phyloP scores from a whole-genome alignment of 2,888 invertebrate species.

The Agrochola lota region DNA sequence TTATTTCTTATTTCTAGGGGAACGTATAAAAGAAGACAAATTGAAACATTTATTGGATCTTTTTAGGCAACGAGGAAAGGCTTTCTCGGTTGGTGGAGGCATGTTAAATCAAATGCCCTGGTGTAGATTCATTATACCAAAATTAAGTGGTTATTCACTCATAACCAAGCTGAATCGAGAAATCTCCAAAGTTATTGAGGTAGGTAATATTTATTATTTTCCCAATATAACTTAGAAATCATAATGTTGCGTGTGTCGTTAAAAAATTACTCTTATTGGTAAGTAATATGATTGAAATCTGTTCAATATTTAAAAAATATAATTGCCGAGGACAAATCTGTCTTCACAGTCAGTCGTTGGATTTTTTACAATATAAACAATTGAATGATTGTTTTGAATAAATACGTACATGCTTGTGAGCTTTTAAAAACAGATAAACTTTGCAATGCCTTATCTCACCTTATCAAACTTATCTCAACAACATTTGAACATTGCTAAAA shows the following conservation, averaged over 20 bases:
- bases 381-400: not conserved
- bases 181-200: slow-evolving; percentile 90
- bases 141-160: slow-evolving; percentile 91
- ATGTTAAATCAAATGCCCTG: slow-evolving; percentile 93
- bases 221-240: no score
- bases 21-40: slow-evolving; percentile 90
- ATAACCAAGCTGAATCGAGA: slow-evolving; percentile 87
- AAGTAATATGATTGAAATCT: not conserved
- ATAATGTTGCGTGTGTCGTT: not conserved
- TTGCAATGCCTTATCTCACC: not conserved
- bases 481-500: not conserved
- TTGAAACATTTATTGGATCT: slow-evolving; percentile 79
- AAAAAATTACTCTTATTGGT: not conserved
- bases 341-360: not conserved
- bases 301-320: not conserved
- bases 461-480: not conserved
- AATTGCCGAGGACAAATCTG: not conserved
- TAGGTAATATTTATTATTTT: slow-evolving; percentile 47
- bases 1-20: slow-evolving; percentile 79
- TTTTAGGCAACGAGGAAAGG: slow-evolving; percentile 79
- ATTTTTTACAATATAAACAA: not conserved
- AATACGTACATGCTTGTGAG: not conserved
- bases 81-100: slow-evolving; percentile 92
- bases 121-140: slow-evolving; percentile 92
- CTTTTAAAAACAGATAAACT: not conserved